Conservation (phyloP, 1,140 invertebrate genomes). For the Caligus rogercresseyi region DNA sequence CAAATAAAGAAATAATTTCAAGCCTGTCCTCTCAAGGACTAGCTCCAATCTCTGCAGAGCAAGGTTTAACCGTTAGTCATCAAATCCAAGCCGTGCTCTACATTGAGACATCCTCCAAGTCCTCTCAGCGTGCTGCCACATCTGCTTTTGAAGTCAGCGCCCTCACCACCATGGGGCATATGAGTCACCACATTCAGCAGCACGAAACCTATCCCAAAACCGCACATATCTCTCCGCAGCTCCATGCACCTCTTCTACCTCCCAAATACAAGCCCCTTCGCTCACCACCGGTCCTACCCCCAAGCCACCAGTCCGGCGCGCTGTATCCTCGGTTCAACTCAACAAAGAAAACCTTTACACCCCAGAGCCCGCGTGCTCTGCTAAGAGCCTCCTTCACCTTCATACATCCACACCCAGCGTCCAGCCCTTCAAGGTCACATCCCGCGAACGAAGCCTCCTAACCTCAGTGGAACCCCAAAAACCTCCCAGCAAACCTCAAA, state of each 20-base stretch:
- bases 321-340: neutral
- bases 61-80: neutral
- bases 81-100: conserved; percentile 8
- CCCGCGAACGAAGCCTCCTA: neutral
- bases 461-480: neutral
- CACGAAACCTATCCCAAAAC: neutral
- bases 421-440: neutral
- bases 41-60: conserved; percentile 1
- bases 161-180: neutral
- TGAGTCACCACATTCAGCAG: neutral
- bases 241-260: neutral
- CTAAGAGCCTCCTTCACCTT: neutral
- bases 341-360: neutral
- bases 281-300: neutral
- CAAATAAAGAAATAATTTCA: neutral
- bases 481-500: neutral
- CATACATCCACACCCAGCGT: neutral
- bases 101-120: conserved; percentile 1
- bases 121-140: neutral
- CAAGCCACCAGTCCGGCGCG: neutral
- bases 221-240: neutral
- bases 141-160: conserved; percentile 1
- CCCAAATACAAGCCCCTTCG: neutral
- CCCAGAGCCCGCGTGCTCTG: neutral
- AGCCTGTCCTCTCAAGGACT: neutral